phyloP scores from a whole-genome alignment of 2,797 vertebrate genomes.

The Anguilla obscura region DNA sequence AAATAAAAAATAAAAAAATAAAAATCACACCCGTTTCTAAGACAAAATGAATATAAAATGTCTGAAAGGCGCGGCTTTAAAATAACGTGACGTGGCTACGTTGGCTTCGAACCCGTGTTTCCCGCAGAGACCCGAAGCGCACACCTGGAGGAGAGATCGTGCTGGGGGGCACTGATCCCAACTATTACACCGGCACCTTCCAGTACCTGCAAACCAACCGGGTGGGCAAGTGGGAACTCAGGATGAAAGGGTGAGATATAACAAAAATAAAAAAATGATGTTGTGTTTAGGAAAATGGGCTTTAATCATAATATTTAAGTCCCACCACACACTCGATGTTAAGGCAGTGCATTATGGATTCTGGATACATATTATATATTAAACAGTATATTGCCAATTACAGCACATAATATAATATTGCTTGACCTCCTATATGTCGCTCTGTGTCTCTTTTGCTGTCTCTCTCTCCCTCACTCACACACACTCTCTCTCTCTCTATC shows the following conservation, averaged over 20 bases:
- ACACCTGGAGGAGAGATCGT: conserved; percentile 89
- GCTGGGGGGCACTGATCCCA: conserved; percentile 88
- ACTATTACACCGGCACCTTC: conserved; percentile 87
- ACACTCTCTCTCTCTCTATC: no score
- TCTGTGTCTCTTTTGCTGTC: no score
- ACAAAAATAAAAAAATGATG: background rate
- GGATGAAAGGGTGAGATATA: conserved; percentile 82
- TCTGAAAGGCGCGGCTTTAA: background rate
- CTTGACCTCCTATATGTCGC: no score
- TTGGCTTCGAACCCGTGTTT: background rate
- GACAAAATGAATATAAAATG: background rate
- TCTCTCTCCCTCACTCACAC: no score
- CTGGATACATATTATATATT: background rate
- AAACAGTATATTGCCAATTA: no score
- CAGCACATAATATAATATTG: no score
- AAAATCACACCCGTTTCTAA: background rate
- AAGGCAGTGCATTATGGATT: background rate
- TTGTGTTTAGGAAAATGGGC: background rate
- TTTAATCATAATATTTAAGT: background rate
- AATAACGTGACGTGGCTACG: background rate
- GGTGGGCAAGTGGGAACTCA: conserved; percentile 87
- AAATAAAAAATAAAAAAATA: background rate
- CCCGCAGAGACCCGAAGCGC: conserved; percentile 75
- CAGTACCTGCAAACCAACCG: conserved; percentile 83
- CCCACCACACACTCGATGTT: background rate